Evolutionary conservation across 2,113 vertebrate genomes (phyloP), one percentile per base, ranked within the genome.

Genomic region (Blennius ocellaris): DNA sequence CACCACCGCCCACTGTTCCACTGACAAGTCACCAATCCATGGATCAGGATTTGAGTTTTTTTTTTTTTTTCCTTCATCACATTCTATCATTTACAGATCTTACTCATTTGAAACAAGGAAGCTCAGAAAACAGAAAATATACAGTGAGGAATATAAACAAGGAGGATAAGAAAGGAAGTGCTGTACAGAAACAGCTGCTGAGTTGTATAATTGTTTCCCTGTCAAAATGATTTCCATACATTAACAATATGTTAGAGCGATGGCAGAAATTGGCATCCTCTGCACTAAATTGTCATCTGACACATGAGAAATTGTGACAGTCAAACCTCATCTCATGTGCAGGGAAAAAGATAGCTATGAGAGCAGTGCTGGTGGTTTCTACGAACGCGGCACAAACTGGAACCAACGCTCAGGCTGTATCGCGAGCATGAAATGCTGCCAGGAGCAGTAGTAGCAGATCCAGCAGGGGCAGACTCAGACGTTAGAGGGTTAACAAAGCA

Each of bases 401-500:
- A 39, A 48, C 16, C 0, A 12, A 55, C 21, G n/a, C 47, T 44
- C 49, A 49, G 48, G 52, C 40, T 15, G 44, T 40, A 68, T 63
- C 60, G 44, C 9, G 1, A 41, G 21, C 21, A 70, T 56, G 14
- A 48, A 59, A 69, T 67, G 54, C 45, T 60, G 49, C 40, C 39
- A 62, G 50, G 37, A 63, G 40, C 38, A 49, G 40, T n/a, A 6
- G 39, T 17, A 2, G 60, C 73, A 43, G 14, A 76, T 83, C 58
- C 72, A 78, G 63, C 76, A 59, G 82, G 58, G 80, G 88, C 73
- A 59, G 68, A 74, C 71, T 72, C 79, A 71, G 85, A 83, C 84
- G 62, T 88, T 91, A 74, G 75, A 83, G 88, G 87, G 87, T 88
- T 90, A 91, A 91, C 86, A 78, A 73, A 87, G 92, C 92, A 93